phyloP scores from a whole-genome alignment of 2,113 vertebrate species.

The Archocentrus centrarchus region DNA sequence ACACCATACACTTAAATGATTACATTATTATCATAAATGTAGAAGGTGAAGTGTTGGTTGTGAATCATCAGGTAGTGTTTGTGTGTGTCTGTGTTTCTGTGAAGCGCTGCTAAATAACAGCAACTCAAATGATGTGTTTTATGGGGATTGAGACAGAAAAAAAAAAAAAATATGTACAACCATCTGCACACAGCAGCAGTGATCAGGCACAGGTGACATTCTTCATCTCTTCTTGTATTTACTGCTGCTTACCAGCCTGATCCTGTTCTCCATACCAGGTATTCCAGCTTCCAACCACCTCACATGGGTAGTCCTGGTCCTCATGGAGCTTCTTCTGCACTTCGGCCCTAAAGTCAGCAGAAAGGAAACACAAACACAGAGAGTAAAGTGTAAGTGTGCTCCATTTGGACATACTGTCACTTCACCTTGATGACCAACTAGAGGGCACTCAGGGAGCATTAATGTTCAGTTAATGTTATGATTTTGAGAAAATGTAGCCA shows the following conservation, averaged over 20 bases:
- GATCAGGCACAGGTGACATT: not conserved
- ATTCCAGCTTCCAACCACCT: slow-evolving; percentile 96
- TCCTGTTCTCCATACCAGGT: slow-evolving; percentile 98
- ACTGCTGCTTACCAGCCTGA: slow-evolving; percentile 87
- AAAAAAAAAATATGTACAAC: not conserved
- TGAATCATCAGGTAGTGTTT: slow-evolving; percentile 1
- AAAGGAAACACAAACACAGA: not conserved
- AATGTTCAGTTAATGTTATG: slow-evolving; percentile 8
- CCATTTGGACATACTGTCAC: not conserved
- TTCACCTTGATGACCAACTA: slow-evolving; percentile 19
- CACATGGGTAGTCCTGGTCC: slow-evolving; percentile 90
- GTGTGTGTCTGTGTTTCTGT: not conserved
- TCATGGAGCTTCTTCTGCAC: slow-evolving; percentile 89
- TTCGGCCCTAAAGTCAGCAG: slow-evolving; percentile 80
- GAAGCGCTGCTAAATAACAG: slow-evolving; percentile 20
- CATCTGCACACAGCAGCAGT: not conserved
- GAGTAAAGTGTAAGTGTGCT: not conserved
- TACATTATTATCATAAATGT: not conserved
- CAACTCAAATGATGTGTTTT: not conserved
- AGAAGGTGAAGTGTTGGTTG: slow-evolving; percentile 3
- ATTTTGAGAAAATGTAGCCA: not conserved
- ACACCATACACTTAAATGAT: not conserved
- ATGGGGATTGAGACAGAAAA: slow-evolving; percentile 5
- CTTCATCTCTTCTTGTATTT: not conserved
- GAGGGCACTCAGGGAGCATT: slow-evolving; percentile 22